Percentiles rank a stretch among this genome's conserved stretches.
Evolutionary conservation across 2,888 invertebrate genomes (phyloP).

Genomic region (Xylota sylvarum): DNA sequence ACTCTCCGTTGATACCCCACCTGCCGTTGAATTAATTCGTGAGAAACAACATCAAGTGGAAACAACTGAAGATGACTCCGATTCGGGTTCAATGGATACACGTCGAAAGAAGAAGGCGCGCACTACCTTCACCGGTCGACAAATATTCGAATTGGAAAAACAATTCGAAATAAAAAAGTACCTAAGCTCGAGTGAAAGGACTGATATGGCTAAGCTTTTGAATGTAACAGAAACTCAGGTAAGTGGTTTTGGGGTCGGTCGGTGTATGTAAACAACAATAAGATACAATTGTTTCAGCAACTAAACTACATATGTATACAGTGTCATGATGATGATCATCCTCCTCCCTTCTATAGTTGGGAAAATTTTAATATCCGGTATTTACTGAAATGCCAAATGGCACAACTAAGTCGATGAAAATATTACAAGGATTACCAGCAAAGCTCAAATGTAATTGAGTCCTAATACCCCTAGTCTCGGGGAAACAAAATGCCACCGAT

Average conservation of each 20-base stretch:
- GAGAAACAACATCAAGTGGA: conserved; percentile 79
- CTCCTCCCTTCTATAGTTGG: no score
- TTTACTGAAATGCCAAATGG: conserved; percentile 27
- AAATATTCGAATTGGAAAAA: conserved; percentile 98
- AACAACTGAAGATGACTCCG: conserved; percentile 86
- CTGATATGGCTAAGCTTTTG: conserved; percentile 96
- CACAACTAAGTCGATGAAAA: conserved; percentile 50
- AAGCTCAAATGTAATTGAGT: conserved; percentile 56
- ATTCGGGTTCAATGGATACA: conserved; percentile 86
- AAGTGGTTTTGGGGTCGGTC: no score
- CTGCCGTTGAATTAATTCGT: conserved; percentile 48
- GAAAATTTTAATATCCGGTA: background rate
- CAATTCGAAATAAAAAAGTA: conserved; percentile 98
- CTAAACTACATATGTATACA: no score
- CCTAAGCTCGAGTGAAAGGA: conserved; percentile 96
- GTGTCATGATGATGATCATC: no score
- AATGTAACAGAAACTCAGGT: conserved; percentile 99
- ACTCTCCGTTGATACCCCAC: conserved; percentile 68
- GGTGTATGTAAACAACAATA: no score
- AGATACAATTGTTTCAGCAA: no score
- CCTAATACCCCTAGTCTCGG: conserved; percentile 9
- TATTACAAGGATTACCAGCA: conserved; percentile 41
- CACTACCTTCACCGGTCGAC: conserved; percentile 97
- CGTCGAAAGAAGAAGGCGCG: conserved; percentile 93
- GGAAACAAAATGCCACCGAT: conserved; percentile 6